Conservation (phyloP, 2,797 vertebrate species). For the Podarcis lilfordi region DNA sequence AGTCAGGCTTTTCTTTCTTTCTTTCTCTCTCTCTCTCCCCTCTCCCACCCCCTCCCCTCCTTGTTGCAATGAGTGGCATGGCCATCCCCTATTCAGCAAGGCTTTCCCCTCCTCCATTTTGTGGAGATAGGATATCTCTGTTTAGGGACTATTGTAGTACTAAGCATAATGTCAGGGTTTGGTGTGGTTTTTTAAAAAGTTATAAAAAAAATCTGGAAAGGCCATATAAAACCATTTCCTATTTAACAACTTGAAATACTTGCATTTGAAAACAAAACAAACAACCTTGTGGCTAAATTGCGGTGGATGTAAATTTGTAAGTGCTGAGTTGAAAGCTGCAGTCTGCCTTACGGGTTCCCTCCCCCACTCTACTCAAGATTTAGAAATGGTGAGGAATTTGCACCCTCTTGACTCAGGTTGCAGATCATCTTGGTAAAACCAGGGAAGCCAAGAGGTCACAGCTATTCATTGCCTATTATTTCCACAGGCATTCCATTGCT, state of each 20-base stretch:
- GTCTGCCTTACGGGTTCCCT: slow-evolving; percentile 58
- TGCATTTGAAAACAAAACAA: not conserved
- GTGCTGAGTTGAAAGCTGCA: slow-evolving; percentile 26
- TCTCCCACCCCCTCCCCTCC: not conserved
- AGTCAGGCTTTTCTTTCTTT: not conserved
- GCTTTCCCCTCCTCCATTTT: not conserved
- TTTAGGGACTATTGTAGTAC: too few species aligned
- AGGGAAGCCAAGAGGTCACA: slow-evolving; percentile 72
- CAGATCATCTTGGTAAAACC: slow-evolving; percentile 65
- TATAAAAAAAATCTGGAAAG: not conserved
- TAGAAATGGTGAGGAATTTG: slow-evolving; percentile 77
- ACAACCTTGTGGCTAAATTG: not conserved
- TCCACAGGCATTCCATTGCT: slow-evolving; percentile 60
- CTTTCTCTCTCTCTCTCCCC: not conserved
- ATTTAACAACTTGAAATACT: not conserved
- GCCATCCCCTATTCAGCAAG: not conserved
- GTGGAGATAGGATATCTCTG: not conserved
- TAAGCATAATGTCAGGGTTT: not conserved
- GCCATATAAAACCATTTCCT: not conserved
- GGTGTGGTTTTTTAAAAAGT: not conserved
- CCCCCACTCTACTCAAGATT: slow-evolving; percentile 69
- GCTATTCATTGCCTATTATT: slow-evolving; percentile 71
- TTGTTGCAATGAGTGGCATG: not conserved
- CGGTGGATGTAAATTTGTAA: not conserved
- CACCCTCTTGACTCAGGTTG: slow-evolving; percentile 75